A percentile compares a stretch with the other conserved stretches of the same genome.
Evolutionary conservation across 2,888 invertebrate species (phyloP).

Genomic region (Xanthia icteritia): DNA sequence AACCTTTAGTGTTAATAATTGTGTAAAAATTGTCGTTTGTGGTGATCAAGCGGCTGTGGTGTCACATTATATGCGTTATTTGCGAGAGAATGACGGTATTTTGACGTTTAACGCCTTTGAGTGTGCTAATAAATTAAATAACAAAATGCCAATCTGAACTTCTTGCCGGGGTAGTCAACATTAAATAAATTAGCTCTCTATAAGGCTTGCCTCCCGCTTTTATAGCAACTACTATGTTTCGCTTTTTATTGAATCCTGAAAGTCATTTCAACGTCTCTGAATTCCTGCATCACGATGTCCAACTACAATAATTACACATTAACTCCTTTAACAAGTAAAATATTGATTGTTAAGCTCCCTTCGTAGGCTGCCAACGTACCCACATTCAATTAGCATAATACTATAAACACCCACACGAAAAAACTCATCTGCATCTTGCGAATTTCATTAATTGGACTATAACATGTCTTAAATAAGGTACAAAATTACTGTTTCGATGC

Average conservation of each 20-base stretch:
- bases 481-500: conserved; percentile 66
- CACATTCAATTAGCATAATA: conserved; percentile 64
- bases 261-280: conserved; percentile 28
- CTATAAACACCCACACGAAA: conserved; percentile 66
- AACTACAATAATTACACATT: conserved; percentile 34
- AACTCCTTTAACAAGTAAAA: conserved; percentile 50
- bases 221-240: conserved; percentile 12
- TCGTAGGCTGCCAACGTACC: conserved; percentile 47
- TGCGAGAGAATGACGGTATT: conserved; percentile 8
- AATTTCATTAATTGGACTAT: conserved; percentile 71
- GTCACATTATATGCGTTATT: conserved; percentile 17
- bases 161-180: not conserved
- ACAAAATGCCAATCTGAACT: conserved; percentile 25
- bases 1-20: conserved; percentile 53
- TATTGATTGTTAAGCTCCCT: conserved; percentile 58
- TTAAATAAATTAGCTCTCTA: conserved; percentile 26
- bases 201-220: not conserved
- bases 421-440: conserved; percentile 64
- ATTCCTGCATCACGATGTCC: conserved; percentile 12
- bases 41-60: conserved; percentile 20
- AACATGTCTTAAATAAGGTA: conserved; percentile 70
- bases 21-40: conserved; percentile 35
- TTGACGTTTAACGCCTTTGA: conserved; percentile 13
- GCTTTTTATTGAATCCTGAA: conserved; percentile 34
- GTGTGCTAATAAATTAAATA: conserved; percentile 33